phyloP scores from a whole-genome alignment of 2,797 vertebrate species.

The Galaxias olidus region DNA sequence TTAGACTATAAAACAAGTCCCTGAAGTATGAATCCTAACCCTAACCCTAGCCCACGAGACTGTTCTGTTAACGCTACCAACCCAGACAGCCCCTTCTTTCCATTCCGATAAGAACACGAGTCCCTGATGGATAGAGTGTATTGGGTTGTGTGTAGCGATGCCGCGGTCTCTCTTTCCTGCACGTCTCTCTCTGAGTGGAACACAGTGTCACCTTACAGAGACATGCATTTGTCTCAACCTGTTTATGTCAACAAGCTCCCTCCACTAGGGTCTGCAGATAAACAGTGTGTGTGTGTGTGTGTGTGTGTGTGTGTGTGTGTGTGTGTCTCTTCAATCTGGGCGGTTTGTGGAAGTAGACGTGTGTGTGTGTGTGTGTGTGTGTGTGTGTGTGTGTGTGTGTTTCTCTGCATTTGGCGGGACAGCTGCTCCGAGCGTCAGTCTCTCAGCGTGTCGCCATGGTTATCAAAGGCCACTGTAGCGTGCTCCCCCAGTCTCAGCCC shows the following conservation, averaged over 20 bases:
- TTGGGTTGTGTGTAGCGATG: too few species aligned
- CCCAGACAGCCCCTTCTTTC: too few species aligned
- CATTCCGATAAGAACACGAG: too few species aligned
- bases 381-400: neutral
- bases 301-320: conserved; percentile 1
- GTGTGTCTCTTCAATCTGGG: conserved; percentile 38
- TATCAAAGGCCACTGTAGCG: conserved; percentile 29
- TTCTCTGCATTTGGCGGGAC: neutral
- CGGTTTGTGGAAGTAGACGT: neutral
- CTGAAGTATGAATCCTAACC: too few species aligned
- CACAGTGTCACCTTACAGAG: conserved; percentile 15
- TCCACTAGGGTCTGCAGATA: conserved; percentile 32
- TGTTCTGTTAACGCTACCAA: too few species aligned
- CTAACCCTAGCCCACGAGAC: too few species aligned
- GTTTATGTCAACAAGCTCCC: conserved; percentile 36
- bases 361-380: neutral
- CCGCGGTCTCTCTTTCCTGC: too few species aligned
- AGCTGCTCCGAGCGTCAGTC: conserved; percentile 22
- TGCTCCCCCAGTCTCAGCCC: neutral
- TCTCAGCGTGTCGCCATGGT: conserved; percentile 43
- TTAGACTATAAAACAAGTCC: too few species aligned
- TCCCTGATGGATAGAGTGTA: too few species aligned
- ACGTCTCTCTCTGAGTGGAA: too few species aligned
- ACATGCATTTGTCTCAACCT: conserved; percentile 38
- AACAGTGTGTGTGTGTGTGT: neutral